phyloP scores from a whole-genome alignment of 2,797 vertebrate species.

The Carcharodon carcharias region DNA sequence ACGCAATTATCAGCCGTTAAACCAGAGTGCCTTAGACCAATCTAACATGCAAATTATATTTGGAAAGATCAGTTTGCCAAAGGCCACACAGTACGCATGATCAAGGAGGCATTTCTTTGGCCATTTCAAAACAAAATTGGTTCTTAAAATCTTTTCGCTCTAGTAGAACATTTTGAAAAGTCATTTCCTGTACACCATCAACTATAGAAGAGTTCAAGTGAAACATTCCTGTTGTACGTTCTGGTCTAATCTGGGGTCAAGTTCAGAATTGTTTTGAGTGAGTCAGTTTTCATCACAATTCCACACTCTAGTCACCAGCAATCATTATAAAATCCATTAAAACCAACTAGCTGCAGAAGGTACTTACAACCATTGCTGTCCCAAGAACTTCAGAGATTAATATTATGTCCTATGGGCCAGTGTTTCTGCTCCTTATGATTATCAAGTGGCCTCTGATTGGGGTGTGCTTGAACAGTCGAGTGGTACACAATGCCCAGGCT shows the following conservation, averaged over 20 bases:
- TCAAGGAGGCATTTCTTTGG: not conserved
- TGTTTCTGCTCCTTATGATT: not conserved
- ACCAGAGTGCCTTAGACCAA: too few species aligned
- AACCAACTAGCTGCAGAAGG: not conserved
- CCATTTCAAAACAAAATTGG: not conserved
- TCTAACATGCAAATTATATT: not conserved
- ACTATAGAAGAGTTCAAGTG: not conserved
- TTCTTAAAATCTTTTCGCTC: not conserved
- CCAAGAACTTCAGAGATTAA: not conserved
- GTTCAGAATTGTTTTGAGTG: not conserved
- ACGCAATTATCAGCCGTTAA: not conserved
- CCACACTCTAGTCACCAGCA: not conserved
- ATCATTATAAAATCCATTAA: not conserved
- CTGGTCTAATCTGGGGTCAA: not conserved
- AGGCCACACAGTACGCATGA: not conserved
- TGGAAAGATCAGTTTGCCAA: not conserved
- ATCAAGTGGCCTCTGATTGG: too few species aligned
- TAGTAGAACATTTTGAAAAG: conserved; percentile 9
- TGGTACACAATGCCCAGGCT: not conserved
- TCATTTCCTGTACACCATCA: not conserved
- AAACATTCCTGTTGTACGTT: not conserved
- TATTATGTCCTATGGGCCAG: not conserved
- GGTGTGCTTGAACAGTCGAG: not conserved
- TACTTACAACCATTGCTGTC: not conserved
- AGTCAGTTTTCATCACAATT: conserved; percentile 3